Conservation (phyloP, 2,888 invertebrate genomes). For the Pomacea canaliculata region DNA sequence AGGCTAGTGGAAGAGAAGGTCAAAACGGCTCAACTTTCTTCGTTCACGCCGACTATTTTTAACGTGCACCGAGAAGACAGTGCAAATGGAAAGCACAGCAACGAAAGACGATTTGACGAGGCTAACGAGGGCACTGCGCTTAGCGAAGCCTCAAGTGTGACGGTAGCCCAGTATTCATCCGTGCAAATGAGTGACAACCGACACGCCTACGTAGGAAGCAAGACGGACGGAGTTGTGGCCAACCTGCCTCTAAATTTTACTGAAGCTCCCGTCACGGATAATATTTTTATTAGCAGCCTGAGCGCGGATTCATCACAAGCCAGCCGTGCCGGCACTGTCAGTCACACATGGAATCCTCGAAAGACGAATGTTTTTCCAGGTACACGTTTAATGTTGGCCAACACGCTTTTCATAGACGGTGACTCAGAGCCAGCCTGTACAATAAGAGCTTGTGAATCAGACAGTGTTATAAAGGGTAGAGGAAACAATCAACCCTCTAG, state of each 20-base stretch:
- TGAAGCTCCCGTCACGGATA: not conserved
- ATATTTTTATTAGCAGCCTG: too few species aligned
- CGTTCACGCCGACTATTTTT: too few species aligned
- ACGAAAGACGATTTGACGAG: not conserved
- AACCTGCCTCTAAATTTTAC: not conserved
- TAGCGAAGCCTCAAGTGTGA: not conserved
- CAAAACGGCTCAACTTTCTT: too few species aligned
- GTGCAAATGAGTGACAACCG: conserved; percentile 10
- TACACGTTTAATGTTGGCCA: too few species aligned
- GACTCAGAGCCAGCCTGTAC: too few species aligned
- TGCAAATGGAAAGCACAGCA: not conserved
- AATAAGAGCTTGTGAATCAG: too few species aligned
- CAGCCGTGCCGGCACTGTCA: not conserved
- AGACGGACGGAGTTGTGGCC: not conserved
- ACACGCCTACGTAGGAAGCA: not conserved
- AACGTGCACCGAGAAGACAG: not conserved
- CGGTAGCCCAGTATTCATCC: not conserved
- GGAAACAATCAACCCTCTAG: too few species aligned
- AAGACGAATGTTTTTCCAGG: too few species aligned
- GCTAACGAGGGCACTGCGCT: not conserved
- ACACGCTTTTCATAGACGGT: too few species aligned
- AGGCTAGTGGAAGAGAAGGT: too few species aligned
- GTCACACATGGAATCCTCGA: not conserved
- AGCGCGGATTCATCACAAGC: too few species aligned
- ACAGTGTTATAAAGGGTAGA: too few species aligned